Percentiles rank a stretch among this genome's conserved stretches.
phyloP scores from a whole-genome alignment of 2,113 vertebrate species.

The Actinemys pallida region DNA sequence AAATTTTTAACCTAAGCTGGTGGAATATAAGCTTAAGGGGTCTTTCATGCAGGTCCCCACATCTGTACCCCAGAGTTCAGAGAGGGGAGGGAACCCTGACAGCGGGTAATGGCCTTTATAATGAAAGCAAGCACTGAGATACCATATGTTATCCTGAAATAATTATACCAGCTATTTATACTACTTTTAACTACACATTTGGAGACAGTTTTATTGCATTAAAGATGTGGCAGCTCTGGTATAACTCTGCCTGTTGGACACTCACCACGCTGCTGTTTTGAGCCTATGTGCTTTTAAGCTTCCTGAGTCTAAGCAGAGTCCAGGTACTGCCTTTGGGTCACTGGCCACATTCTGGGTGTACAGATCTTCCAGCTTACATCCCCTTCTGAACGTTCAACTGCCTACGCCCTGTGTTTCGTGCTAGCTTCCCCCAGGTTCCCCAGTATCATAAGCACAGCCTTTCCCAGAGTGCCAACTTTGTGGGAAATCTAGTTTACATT shows the following conservation, averaged over 20 bases:
- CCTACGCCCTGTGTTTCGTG: neutral
- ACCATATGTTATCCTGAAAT: neutral
- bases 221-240: neutral
- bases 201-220: neutral
- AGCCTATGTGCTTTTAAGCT: neutral
- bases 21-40: too few species aligned
- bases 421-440: neutral
- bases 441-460: neutral
- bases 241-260: neutral
- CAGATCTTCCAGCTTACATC: neutral
- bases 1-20: too few species aligned
- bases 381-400: neutral
- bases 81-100: too few species aligned
- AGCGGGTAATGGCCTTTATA: neutral
- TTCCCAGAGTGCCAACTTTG: neutral
- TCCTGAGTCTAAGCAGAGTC: neutral
- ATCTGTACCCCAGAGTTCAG: too few species aligned
- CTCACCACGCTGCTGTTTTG: neutral
- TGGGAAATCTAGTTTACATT: neutral
- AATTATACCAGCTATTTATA: neutral
- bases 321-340: neutral
- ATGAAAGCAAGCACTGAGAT: neutral
- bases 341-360: neutral
- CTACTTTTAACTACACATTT: neutral
- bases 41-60: too few species aligned